Base-by-base conservation (phyloP, 2,888 invertebrate species). In the Eupsilia transversa region DNA sequence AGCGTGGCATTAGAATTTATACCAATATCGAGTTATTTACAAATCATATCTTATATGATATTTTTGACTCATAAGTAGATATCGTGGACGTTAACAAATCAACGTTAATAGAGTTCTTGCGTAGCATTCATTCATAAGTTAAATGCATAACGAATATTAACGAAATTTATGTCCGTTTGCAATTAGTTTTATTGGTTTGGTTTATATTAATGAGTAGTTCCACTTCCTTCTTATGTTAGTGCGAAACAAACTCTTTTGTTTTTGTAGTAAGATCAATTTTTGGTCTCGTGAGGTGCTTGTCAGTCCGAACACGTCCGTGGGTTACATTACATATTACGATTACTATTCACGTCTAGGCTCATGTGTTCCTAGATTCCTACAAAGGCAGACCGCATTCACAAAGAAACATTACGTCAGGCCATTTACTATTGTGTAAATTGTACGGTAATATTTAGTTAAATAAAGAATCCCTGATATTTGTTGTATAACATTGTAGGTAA, bases 351-450 rank as follows among this genome's bases (percentile, higher is more conserved):
- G 56, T 52, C 60, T 72, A 77, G 41, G 65, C 79, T 77, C 79
- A 74, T 76, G 79, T 82, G 79, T 87, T 84, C 86, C 79, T 87
- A 81, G 84, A 77, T 79, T 59, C 79, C 70, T 74, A 74, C 67
- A 75, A 86, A 82, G 82, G 77, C 63, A 70, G 68, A 74, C 23
- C 38, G 68, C 30, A 77, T 81, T 74, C 61, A 86, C 80, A 87
- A 86, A 84, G 80, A 82, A 76, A 33, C 63, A 54, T 56, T 67
- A 56, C 57, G 67, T 61, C 67, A 46, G 64, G 14, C 49, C 59
- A 72, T 56, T 68, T 43, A 68, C 41, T 73, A 75, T 85, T 85
- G 79, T 82, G 69, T 87, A 82, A 85, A 60, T 54, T 67, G 46
- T 74, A 77, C 72, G 59, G 35, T 66, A 46, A 74, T 72, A 59